Base-by-base conservation (phyloP, 1,140 invertebrate genomes). In the Philotrypesis tridentata region DNA sequence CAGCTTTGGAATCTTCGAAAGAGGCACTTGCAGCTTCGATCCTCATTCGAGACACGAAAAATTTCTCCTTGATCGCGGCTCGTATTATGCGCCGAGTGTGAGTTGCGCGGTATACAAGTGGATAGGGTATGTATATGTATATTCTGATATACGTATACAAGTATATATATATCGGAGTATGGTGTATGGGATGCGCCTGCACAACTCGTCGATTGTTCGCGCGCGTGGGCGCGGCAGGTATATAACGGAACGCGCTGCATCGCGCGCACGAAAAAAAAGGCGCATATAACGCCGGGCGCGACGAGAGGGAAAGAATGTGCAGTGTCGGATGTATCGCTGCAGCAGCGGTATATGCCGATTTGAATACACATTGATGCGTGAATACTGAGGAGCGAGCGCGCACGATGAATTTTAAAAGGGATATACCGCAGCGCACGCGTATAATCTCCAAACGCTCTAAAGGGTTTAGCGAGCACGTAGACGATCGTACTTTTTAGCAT, bases 351-450 rank as follows among this genome's bases (percentile, higher is more conserved):
- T 79, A 74, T 83, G 77, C 65, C 80, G 84, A 87, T 86, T 87
- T 85, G 86, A 87, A 87, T 87, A n/a, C n/a, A 25, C 43, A 87
- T 87, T 82, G 86, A 86, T 85, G n/a, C n/a, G 85, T 84, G 80
- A 83, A 43, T 43, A 4, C 40, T 43, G 86, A n/a, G n/a, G n/a
- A 79, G 82, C 80, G 84, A 81, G 81, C 23, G 27, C 33, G 60
- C 29, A 12, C 68, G 79, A 73, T 80, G 79, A 80, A 73, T 80
- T 80, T 73, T 17, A 80, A 80, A 67, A 25, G 21, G 85, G 72
- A 63, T 79, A 33, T 80, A n/a, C n/a, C n/a, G n/a, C n/a, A 9
- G 65, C 68, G 80, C 21, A 2, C 75, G n/a, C n/a, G n/a, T n/a
- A n/a, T n/a, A n/a, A n/a, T n/a, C n/a, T n/a, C n/a, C n/a, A n/a